A percentile compares a stretch with the other conserved stretches of the same genome.
phyloP scores from a whole-genome alignment of 2,888 invertebrate species.

The Amphipyra tragopoginis region DNA sequence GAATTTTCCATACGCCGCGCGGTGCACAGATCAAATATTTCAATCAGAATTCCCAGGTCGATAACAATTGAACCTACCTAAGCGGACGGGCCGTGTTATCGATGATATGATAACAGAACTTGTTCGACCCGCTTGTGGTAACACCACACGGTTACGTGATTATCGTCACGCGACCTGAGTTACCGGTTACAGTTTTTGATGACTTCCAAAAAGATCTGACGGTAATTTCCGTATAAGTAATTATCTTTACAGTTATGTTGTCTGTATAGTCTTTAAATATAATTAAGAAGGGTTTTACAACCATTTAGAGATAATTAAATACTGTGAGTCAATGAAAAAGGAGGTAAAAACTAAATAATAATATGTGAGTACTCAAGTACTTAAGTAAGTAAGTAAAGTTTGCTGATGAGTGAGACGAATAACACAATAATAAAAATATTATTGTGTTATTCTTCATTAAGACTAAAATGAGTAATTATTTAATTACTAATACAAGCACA shows the following conservation, averaged over 20 bases:
- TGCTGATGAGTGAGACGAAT: too few species aligned
- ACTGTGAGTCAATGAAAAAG: too few species aligned
- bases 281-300: too few species aligned
- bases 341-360: too few species aligned
- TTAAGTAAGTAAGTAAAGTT: too few species aligned
- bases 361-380: too few species aligned
- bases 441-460: too few species aligned
- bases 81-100: slow-evolving; percentile 66
- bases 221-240: neutral
- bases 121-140: slow-evolving; percentile 68
- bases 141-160: slow-evolving; percentile 73
- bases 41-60: slow-evolving; percentile 60
- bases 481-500: neutral
- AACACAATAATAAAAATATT: too few species aligned
- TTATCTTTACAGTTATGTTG: too few species aligned
- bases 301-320: too few species aligned
- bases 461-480: neutral
- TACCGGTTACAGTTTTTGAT: slow-evolving; percentile 61
- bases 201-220: slow-evolving; percentile 65
- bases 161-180: slow-evolving; percentile 73
- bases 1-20: neutral
- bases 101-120: slow-evolving; percentile 75
- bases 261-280: too few species aligned
- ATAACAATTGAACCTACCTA: slow-evolving; percentile 52
- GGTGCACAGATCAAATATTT: slow-evolving; percentile 34